Conservation (phyloP, 2,113 vertebrate species). For the Poeciliopsis occidentalis region DNA sequence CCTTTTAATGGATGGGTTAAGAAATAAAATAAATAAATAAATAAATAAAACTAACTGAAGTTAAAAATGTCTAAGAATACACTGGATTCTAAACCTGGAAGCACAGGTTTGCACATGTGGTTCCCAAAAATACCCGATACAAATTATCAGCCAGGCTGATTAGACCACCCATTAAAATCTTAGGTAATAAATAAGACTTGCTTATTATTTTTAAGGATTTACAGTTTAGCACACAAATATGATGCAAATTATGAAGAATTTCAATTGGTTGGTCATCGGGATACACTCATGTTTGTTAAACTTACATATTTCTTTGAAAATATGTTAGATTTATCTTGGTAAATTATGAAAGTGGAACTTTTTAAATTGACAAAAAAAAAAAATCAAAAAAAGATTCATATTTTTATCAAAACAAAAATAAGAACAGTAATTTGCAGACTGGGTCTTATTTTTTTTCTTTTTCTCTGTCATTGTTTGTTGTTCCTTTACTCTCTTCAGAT, state of each 20-base stretch:
- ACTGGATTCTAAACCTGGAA: too few relatives aligned
- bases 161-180: too few relatives aligned
- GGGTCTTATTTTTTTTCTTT: background rate
- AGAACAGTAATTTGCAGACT: background rate
- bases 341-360: background rate
- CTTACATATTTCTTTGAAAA: background rate
- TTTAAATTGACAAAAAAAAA: background rate
- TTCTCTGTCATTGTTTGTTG: background rate
- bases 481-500: constrained; percentile 8
- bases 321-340: background rate
- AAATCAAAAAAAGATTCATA: too few relatives aligned
- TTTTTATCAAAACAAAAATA: too few relatives aligned
- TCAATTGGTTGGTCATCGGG: background rate
- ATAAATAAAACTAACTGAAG: too few relatives aligned
- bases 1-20: too few relatives aligned
- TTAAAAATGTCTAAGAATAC: too few relatives aligned
- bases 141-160: too few relatives aligned
- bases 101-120: too few relatives aligned
- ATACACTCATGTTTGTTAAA: background rate
- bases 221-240: background rate
- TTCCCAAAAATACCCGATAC: too few relatives aligned
- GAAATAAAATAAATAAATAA: too few relatives aligned
- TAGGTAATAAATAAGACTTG: too few relatives aligned
- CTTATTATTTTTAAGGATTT: background rate
- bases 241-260: background rate